These are phyloP conservation scores for Sialis lutaria DNA, from an alignment of 2,888 invertebrate species.

Conservation along the genomic window DNA sequence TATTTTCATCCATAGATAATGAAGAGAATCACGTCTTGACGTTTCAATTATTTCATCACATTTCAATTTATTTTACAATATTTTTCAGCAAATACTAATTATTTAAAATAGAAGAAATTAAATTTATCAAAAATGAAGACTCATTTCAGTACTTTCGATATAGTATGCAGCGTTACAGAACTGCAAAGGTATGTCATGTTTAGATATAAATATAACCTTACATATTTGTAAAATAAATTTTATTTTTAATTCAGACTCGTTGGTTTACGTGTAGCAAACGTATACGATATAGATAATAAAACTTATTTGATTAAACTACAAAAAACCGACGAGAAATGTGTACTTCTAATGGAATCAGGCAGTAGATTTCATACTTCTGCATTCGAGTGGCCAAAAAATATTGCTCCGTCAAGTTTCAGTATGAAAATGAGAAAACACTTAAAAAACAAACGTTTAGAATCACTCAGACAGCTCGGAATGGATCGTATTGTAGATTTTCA, in stretches of 20 bases:
- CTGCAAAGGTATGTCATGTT: constrained; percentile 50
- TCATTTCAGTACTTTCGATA: constrained; percentile 83
- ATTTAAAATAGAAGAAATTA: too few species aligned
- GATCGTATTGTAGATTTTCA: constrained; percentile 91
- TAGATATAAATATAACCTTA: neutral
- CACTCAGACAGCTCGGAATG: constrained; percentile 67
- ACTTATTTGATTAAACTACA: constrained; percentile 83
- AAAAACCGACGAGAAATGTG: constrained; percentile 70
- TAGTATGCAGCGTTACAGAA: constrained; percentile 76
- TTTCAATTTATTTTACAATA: too few species aligned
- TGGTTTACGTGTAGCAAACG: constrained; percentile 89
- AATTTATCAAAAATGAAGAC: constrained; percentile 56
- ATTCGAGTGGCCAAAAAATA: constrained; percentile 98
- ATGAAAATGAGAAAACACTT: constrained; percentile 99
- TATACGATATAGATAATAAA: constrained; percentile 94
- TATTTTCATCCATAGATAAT: too few species aligned
- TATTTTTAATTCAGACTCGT: constrained; percentile 39
- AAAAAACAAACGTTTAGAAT: constrained; percentile 85
- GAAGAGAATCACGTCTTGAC: too few species aligned
- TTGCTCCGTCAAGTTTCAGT: constrained; percentile 85
- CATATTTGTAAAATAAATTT: neutral
- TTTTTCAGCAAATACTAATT: too few species aligned
- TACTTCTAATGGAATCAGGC: constrained; percentile 87
- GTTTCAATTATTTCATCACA: too few species aligned
- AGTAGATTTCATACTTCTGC: constrained; percentile 83